Percentiles rank a stretch among this genome's conserved stretches.
These are phyloP conservation scores for Microplitis manilae DNA, from an alignment of 2,888 invertebrate species.

Conservation along the genomic window DNA sequence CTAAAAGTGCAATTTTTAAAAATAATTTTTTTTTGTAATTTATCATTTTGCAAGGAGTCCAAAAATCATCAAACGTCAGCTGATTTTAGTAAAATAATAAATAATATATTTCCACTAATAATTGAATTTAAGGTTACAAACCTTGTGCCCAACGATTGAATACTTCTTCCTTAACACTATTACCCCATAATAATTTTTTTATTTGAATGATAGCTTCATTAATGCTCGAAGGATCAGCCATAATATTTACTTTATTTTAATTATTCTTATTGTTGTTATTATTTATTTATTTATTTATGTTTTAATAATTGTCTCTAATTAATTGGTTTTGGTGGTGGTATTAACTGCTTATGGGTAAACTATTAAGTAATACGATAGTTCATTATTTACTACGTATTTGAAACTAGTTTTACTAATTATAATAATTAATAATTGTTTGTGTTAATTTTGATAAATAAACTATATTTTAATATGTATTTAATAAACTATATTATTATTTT, in stretches of 20 bases:
- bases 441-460: background rate
- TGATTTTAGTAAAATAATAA: no score
- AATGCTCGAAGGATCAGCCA: conserved; percentile 72
- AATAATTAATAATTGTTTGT: background rate
- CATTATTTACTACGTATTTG: background rate
- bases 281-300: background rate
- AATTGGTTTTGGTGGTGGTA: background rate
- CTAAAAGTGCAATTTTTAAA: no score
- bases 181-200: conserved; percentile 88
- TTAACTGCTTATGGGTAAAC: background rate
- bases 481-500: background rate
- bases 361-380: background rate
- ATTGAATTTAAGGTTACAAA: conserved; percentile 62
- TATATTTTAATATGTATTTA: conserved; percentile 3
- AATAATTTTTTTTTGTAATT: no score
- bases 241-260: conserved; percentile 54
- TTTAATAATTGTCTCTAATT: background rate
- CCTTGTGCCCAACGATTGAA: conserved; percentile 94
- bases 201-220: conserved; percentile 81
- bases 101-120: background rate
- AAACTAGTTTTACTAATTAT: background rate
- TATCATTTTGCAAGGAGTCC: no score
- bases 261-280: conserved; percentile 8
- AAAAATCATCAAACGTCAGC: no score
- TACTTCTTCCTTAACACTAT: conserved; percentile 87